Conservation (phyloP, 2,113 vertebrate genomes). For the Variabilichromis moorii region DNA sequence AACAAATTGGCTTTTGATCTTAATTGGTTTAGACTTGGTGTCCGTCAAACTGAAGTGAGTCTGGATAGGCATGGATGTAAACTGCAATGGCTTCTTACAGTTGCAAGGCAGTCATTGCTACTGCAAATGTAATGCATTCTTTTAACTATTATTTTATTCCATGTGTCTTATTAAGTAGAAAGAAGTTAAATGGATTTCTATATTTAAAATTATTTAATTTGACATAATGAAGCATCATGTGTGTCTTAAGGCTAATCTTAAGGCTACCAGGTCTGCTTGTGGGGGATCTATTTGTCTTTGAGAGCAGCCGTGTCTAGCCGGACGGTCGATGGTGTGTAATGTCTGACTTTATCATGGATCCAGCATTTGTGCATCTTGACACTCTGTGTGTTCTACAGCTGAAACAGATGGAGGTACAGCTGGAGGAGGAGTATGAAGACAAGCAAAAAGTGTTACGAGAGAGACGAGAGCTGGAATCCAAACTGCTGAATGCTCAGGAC, state of each 20-base stretch:
- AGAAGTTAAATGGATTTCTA: not conserved
- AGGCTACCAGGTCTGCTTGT: not conserved
- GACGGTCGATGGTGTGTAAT: not conserved
- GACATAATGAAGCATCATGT: not conserved
- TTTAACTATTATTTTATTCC: not conserved
- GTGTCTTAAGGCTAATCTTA: not conserved
- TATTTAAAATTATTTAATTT: not conserved
- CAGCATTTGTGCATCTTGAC: slow-evolving; percentile 16
- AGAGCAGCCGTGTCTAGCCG: slow-evolving; percentile 9
- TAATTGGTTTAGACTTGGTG: not conserved
- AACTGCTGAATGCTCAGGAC: slow-evolving; percentile 81
- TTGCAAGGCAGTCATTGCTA: not conserved
- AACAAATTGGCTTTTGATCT: not conserved
- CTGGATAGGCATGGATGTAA: not conserved
- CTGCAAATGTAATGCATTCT: not conserved
- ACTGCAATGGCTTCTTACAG: not conserved
- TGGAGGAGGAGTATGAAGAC: slow-evolving; percentile 95
- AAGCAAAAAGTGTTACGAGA: slow-evolving; percentile 95
- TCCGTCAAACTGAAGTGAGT: not conserved
- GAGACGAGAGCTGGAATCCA: slow-evolving; percentile 88
- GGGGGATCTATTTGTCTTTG: not conserved
- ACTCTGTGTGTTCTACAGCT: slow-evolving; percentile 67
- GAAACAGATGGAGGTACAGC: slow-evolving; percentile 94
- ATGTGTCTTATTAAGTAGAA: not conserved
- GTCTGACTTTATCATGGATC: slow-evolving; percentile 18